A percentile compares a stretch with the other conserved stretches of the same genome.
phyloP scores from a whole-genome alignment of 2,113 vertebrate genomes.

The Podarcis cretensis region DNA sequence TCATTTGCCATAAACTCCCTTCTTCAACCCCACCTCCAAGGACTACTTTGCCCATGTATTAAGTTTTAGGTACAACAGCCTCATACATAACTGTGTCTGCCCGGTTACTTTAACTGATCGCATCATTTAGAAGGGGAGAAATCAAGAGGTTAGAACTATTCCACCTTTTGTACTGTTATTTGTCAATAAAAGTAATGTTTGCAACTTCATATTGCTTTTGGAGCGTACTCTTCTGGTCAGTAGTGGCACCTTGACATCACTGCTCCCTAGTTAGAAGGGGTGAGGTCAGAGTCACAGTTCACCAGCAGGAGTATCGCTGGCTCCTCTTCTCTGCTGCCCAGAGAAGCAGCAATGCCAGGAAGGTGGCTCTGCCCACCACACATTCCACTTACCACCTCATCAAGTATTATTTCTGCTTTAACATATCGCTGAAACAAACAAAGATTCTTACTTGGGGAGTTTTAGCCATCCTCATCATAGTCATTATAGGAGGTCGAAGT shows the following conservation, averaged over 20 bases:
- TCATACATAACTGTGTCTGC: background rate
- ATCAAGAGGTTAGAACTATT: background rate
- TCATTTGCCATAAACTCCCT: background rate
- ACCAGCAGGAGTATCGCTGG: no score
- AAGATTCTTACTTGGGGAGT: conserved; percentile 83
- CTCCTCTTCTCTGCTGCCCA: no score
- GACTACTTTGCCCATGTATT: background rate
- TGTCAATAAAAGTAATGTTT: background rate
- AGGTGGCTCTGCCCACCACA: no score
- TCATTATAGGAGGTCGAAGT: conserved; percentile 97
- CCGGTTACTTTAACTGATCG: background rate
- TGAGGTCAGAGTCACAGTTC: background rate
- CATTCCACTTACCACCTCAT: no score
- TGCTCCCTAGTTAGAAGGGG: background rate
- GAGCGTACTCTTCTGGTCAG: background rate
- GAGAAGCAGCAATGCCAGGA: no score
- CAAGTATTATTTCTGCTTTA: background rate
- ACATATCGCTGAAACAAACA: background rate
- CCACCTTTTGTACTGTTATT: no score
- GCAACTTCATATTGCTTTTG: background rate
- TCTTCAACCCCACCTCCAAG: background rate
- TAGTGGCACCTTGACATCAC: no score
- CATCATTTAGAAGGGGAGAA: background rate
- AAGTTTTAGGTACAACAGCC: no score
- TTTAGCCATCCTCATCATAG: conserved; percentile 96